Conservation (phyloP, 1,140 invertebrate species). For the Bombus superbus region DNA sequence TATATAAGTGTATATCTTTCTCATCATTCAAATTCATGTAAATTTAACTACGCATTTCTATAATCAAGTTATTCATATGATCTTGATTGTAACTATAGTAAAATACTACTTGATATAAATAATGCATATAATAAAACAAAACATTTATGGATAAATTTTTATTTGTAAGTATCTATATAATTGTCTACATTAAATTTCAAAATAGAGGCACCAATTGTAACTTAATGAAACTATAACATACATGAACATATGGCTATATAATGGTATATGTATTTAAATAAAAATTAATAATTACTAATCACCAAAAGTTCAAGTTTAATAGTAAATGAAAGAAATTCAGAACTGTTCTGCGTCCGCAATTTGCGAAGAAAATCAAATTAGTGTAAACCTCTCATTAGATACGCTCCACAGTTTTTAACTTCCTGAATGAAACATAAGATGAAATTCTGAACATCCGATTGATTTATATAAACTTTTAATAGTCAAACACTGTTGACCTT, state of each 20-base stretch:
- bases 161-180: neutral
- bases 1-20: neutral
- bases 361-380: conserved; percentile 17
- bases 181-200: too few relatives aligned
- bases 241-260: neutral
- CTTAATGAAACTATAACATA: too few relatives aligned
- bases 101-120: neutral
- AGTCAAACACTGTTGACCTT: conserved; percentile 22
- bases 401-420: conserved; percentile 54
- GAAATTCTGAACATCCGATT: conserved; percentile 41
- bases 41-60: neutral
- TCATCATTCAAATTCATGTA: neutral
- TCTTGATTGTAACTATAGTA: neutral
- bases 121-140: neutral
- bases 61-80: neutral
- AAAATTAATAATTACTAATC: neutral
- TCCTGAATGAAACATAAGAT: conserved; percentile 50
- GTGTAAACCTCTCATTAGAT: conserved; percentile 59
- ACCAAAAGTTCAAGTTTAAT: neutral
- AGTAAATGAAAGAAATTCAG: conserved; percentile 24
- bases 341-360: conserved; percentile 48
- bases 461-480: conserved; percentile 43
- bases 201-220: too few relatives aligned
- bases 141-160: neutral
- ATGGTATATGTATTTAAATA: neutral